phyloP scores from a whole-genome alignment of 2,113 vertebrate genomes.

The Dasyurus viverrinus region DNA sequence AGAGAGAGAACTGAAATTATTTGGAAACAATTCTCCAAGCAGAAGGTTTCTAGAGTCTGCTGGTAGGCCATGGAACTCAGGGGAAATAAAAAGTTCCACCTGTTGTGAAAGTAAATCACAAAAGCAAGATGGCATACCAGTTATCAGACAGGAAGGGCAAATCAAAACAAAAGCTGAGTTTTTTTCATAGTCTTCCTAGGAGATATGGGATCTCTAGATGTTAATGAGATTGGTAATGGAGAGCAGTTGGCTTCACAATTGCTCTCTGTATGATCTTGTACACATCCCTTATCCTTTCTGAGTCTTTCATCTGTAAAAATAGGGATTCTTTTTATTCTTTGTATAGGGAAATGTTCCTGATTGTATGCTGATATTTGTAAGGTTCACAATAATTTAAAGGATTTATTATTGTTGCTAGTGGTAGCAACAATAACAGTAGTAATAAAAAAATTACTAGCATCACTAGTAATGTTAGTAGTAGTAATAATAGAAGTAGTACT shows the following conservation, averaged over 20 bases:
- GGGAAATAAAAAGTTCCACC: background rate
- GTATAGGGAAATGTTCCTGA: background rate
- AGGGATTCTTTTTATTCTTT: background rate
- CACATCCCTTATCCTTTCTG: background rate
- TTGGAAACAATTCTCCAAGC: conserved; percentile 23
- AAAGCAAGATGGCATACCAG: background rate
- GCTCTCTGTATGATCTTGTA: background rate
- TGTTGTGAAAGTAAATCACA: background rate
- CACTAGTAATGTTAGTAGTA: background rate
- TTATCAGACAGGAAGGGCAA: background rate
- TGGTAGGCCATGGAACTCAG: background rate
- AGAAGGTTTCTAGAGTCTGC: background rate
- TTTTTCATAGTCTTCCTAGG: background rate
- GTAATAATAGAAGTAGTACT: no score
- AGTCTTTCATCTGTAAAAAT: background rate
- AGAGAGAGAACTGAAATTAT: background rate
- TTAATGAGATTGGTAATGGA: background rate
- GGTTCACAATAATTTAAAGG: background rate
- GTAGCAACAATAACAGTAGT: background rate
- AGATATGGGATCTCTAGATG: background rate
- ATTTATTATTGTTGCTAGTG: background rate
- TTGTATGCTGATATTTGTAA: background rate
- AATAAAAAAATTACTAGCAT: background rate
- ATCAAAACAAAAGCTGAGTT: background rate
- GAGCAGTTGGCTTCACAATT: background rate